Base-by-base conservation (phyloP, 1,140 invertebrate species). In the Hyles vespertilio region DNA sequence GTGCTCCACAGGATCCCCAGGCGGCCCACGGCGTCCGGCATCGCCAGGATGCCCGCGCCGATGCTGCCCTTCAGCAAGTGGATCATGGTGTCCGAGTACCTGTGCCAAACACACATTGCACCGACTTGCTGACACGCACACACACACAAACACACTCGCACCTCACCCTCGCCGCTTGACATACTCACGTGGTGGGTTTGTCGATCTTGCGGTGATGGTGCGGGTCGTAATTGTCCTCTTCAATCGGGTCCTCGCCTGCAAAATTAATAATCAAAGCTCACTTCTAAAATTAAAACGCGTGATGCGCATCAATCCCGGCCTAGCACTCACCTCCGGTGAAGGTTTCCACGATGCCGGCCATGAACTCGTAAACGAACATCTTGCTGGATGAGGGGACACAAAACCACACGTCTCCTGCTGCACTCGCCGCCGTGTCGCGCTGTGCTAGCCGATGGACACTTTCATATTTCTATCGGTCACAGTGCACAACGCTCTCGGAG, bases 31-130 rank as follows among this genome's bases (percentile, higher is more conserved):
- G 96, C 96, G 72, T 93, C 92, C 3, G 96, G 95, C 95, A 98
- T 97, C 11, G 96, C 96, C 51, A 98, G 78, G 49, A 98, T 95
- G 5, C 97, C 96, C 0, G 96, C 97, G 5, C 97, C 97, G 56
- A 98, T 91, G 74, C 96, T 97, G 32, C 95, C 95, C 74, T 97
- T 97, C 12, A 96, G 79, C 62, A 97, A 81, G 78, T 97, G 95
- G 64, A 96, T 92, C 64, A 96, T 89, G 0, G 95, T 96, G 59
- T 96, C 95, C 33, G 87, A 85, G 84, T 95, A 95, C 53, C 95
- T 96, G 72, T 9, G 87, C 77, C 72, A 65, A 65, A 69, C 79
- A 94, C 47, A n/a, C 47, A 0, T 48, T 6, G n/a, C 8, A 22
- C n/a, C 5, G 47, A 48, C 3, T 48, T 46, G 10, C 43, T 45